Percentiles rank a stretch among this genome's conserved stretches.
phyloP scores from a whole-genome alignment of 2,113 vertebrate genomes.

The Monopterus albus region DNA sequence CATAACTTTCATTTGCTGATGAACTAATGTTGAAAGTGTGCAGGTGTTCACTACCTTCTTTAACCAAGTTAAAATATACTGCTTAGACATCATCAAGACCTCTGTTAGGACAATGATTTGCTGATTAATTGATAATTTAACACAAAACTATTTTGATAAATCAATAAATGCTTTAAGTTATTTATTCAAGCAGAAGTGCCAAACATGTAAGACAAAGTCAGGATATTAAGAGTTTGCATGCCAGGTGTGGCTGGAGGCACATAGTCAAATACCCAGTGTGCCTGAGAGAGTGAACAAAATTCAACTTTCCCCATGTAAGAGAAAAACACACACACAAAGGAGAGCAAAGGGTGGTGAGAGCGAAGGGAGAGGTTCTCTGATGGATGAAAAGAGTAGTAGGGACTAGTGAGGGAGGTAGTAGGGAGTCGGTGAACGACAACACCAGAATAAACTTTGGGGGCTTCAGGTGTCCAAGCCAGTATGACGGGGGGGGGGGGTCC shows the following conservation, averaged over 20 bases:
- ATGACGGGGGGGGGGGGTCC: too few species aligned
- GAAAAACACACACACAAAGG: conserved; percentile 8
- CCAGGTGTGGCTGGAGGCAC: conserved; percentile 64
- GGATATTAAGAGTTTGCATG: conserved; percentile 58
- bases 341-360: background rate
- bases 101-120: too few species aligned
- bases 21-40: too few species aligned
- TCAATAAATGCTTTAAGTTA: background rate
- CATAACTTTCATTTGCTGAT: too few species aligned
- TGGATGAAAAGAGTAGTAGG: conserved; percentile 19
- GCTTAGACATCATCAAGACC: too few species aligned
- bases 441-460: conserved; percentile 75
- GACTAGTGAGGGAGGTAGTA: background rate
- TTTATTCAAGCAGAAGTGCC: conserved; percentile 41
- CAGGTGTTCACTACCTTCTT: too few species aligned
- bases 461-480: conserved; percentile 55
- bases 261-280: conserved; percentile 45
- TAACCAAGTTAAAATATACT: too few species aligned
- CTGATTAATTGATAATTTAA: too few species aligned
- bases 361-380: conserved; percentile 25
- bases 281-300: conserved; percentile 55
- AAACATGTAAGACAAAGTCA: conserved; percentile 44
- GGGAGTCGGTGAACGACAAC: conserved; percentile 65
- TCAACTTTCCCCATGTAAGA: conserved; percentile 44
- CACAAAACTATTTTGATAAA: too few species aligned